phyloP scores from a whole-genome alignment of 1,140 invertebrate species.

The Micrasema minimum region DNA sequence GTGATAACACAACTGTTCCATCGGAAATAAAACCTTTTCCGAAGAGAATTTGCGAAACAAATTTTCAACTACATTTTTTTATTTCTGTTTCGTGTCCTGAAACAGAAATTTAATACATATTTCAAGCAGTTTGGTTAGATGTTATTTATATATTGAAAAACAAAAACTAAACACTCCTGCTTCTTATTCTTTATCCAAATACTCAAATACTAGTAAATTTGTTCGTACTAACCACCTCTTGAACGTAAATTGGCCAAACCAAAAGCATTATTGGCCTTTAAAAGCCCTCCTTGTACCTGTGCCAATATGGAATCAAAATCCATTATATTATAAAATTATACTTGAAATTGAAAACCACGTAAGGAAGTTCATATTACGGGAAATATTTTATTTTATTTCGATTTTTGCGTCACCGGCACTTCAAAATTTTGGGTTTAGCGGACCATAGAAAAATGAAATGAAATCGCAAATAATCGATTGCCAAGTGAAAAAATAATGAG shows the following conservation, averaged over 20 bases:
- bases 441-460: too few relatives aligned
- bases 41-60: slow-evolving; percentile 31
- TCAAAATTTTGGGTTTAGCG: too few relatives aligned
- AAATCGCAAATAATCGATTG: too few relatives aligned
- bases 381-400: too few relatives aligned
- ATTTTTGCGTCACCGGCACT: too few relatives aligned
- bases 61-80: slow-evolving; percentile 35
- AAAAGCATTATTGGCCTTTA: slow-evolving; percentile 41
- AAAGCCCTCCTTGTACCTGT: slow-evolving; percentile 45
- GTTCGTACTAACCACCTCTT: slow-evolving; percentile 25
- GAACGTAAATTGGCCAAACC: slow-evolving; percentile 33
- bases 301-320: slow-evolving; percentile 46
- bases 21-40: slow-evolving; percentile 41
- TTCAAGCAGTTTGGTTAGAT: too few relatives aligned
- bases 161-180: background rate
- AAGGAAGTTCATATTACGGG: too few relatives aligned
- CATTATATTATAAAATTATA: too few relatives aligned
- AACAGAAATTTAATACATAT: slow-evolving; percentile 33
- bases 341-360: too few relatives aligned
- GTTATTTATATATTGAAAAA: background rate
- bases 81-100: slow-evolving; percentile 45
- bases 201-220: background rate
- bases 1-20: background rate
- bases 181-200: background rate
- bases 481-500: too few relatives aligned